Base-by-base conservation (phyloP, 2,797 vertebrate genomes). In the Sebastes alutus region DNA sequence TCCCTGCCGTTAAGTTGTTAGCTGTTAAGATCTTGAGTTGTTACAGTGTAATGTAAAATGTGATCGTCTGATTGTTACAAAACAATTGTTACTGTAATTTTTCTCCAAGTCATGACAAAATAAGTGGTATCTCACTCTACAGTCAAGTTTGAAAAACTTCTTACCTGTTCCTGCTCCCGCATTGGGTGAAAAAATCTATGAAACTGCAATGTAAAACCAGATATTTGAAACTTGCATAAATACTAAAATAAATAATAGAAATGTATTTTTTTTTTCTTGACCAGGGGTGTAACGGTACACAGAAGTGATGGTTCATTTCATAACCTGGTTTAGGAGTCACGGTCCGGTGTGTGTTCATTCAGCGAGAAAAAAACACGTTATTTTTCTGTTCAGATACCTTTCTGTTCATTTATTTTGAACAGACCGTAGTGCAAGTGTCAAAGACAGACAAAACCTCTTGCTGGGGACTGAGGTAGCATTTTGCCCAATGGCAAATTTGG, bases 71-170 rank as follows among this genome's bases (percentile, higher is more conserved):
- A 49, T 49, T 49, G 46, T 49, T 49, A 49, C 18, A 49, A 49
- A 54, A 54, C 38, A 42, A 42, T 42, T 42, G 38, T 42, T 33
- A 27, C 27, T 62, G 20, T 62, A 4, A 29, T 73, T 52, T 23
- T 14, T 49, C 25, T 72, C 70, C 5, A 22, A 52, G 38, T 46
- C 35, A 73, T 62, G n/a, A 63, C 29, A 63, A 33, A 63, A 23
- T 16, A 46, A 33, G 14, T 10, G 16, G n/a, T 33, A 18, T 52
- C 10, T 23, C 33, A 16, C 13, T 58, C 2, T 27, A 54, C 46
- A 54, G 12, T 63, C 52, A 55, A 20, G 10, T 35, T 32, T 55
- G 6, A 35, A 25, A 56, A 61, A 61, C 12, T 7, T 72, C 75
- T 38, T 70, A 70, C 66, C 64, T 20, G 8, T 54, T 4, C 1